These are phyloP conservation scores for Tipula helvola DNA, from an alignment of 2,888 invertebrate species.

Conservation along the genomic window DNA sequence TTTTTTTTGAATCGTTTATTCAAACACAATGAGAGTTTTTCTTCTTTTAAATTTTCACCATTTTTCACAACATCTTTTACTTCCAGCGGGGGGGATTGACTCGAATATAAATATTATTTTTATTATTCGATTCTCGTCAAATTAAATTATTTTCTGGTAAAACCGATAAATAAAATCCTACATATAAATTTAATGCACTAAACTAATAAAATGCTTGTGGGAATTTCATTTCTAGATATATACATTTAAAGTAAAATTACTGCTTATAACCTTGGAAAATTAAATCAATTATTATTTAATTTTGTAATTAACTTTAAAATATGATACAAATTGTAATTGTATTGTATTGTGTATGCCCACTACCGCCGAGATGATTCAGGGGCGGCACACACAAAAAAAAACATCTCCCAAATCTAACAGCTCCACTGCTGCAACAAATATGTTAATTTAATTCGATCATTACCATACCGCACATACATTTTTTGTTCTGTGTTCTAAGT, in stretches of 20 bases:
- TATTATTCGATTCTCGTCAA: not conserved
- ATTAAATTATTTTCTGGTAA: not conserved
- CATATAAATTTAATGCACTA: not conserved
- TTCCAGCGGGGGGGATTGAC: not conserved
- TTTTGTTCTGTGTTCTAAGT: not conserved
- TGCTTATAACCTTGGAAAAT: not conserved
- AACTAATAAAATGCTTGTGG: not conserved
- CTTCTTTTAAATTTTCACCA: not conserved
- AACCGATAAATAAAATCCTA: not conserved
- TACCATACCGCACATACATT: not conserved
- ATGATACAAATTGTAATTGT: not conserved
- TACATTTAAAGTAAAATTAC: not conserved
- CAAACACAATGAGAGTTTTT: not conserved
- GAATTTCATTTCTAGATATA: not conserved
- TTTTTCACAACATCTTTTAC: not conserved
- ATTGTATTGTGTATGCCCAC: not conserved
- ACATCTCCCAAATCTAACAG: not conserved
- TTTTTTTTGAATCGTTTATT: not conserved
- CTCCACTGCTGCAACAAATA: not conserved
- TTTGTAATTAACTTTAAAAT: not conserved
- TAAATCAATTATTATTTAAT: not conserved
- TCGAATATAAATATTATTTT: not conserved
- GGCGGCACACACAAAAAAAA: not conserved
- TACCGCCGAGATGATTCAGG: not conserved
- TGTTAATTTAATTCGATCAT: not conserved